A percentile compares a stretch with the other conserved stretches of the same genome.
phyloP scores from a whole-genome alignment of 2,113 vertebrate genomes.

The Tragulus kanchil region DNA sequence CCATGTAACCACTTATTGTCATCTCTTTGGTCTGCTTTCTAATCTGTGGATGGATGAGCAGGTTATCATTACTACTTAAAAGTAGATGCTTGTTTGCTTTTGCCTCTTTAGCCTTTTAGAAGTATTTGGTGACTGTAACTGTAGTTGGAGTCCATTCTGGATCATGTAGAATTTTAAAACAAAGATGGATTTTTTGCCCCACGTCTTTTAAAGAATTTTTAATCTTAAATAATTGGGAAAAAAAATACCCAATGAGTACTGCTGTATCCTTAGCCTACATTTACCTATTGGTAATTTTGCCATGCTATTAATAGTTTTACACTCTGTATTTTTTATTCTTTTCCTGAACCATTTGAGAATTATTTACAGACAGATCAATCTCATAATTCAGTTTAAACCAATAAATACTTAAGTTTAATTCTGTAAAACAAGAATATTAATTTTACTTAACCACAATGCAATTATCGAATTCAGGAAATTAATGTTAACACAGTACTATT shows the following conservation, averaged over 20 bases:
- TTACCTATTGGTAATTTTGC: not conserved
- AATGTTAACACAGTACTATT: not conserved
- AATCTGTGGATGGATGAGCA: not conserved
- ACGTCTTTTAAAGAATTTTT: not conserved
- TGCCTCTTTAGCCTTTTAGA: not conserved
- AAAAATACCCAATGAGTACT: not conserved
- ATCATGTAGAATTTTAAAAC: not conserved
- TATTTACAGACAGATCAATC: conserved; percentile 10
- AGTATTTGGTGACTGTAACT: not conserved
- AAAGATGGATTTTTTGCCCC: not conserved
- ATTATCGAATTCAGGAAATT: not conserved
- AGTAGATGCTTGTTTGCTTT: not conserved
- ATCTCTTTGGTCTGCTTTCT: not conserved
- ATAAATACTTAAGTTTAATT: not conserved
- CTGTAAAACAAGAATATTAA: not conserved
- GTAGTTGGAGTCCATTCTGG: not conserved
- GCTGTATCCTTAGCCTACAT: not conserved
- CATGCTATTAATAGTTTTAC: not conserved
- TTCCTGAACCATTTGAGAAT: not conserved
- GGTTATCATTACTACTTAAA: not conserved
- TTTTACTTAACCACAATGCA: not conserved
- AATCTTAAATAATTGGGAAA: not conserved
- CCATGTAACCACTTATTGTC: not conserved
- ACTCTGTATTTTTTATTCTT: not conserved
- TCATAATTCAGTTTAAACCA: not conserved